Conservation (phyloP, 2,888 invertebrate species). For the Agrotis exclamationis region DNA sequence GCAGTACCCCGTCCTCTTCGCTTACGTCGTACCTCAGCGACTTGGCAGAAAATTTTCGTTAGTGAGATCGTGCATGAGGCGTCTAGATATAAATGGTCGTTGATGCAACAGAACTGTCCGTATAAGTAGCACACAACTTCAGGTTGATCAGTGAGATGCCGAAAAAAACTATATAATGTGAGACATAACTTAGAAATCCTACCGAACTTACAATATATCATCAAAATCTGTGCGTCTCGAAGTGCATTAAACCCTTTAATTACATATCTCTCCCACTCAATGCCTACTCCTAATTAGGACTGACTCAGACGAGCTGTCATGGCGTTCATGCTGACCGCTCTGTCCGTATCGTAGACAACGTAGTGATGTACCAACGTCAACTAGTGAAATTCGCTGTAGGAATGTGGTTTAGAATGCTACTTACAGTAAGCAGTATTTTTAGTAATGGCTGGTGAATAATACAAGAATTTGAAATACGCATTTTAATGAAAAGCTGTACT, state of each 20-base stretch:
- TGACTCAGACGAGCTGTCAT: slow-evolving; percentile 29
- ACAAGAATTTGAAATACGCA: background rate
- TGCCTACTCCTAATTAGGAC: slow-evolving; percentile 27
- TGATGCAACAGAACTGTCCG: too few species aligned
- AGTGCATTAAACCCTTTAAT: slow-evolving; percentile 1
- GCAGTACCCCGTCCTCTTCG: too few species aligned
- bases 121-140: too few species aligned
- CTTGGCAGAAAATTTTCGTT: too few species aligned
- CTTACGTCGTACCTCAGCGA: too few species aligned
- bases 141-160: too few species aligned
- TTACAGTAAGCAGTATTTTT: background rate
- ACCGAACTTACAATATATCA: background rate
- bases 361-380: slow-evolving; percentile 14
- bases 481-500: background rate
- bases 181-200: background rate
- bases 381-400: background rate
- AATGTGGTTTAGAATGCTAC: background rate
- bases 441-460: background rate
- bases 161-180: too few species aligned
- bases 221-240: background rate
- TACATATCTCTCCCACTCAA: slow-evolving; percentile 14
- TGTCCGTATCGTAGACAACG: slow-evolving; percentile 6
- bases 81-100: too few species aligned
- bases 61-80: too few species aligned
- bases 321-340: slow-evolving; percentile 4